These are phyloP conservation scores for Calyptomena viridis DNA, from an alignment of 2,113 vertebrate genomes.

Conservation along the genomic window DNA sequence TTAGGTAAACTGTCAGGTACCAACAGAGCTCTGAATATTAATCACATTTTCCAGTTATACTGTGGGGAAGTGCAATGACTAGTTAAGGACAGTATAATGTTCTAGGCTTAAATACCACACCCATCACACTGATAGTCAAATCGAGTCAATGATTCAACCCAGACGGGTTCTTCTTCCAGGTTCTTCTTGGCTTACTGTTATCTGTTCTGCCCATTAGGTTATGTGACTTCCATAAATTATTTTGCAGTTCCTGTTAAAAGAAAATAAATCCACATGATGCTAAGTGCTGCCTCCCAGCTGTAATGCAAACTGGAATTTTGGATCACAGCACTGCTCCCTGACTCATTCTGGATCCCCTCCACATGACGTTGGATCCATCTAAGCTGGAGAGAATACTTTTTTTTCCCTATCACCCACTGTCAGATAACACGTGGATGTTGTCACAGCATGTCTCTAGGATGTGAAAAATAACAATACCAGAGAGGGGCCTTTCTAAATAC, in stretches of 20 bases:
- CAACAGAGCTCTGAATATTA: not conserved
- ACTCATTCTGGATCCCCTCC: constrained; percentile 55
- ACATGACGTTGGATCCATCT: constrained; percentile 10
- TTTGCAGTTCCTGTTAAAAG: constrained; percentile 16
- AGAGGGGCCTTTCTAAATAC: not conserved
- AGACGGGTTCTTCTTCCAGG: constrained; percentile 25
- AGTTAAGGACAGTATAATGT: not conserved
- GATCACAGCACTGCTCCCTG: constrained; percentile 16
- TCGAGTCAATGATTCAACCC: not conserved
- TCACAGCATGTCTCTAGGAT: not conserved
- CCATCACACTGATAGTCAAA: not conserved
- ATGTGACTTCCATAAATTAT: constrained; percentile 38
- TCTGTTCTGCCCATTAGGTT: constrained; percentile 24
- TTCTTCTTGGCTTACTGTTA: constrained; percentile 38
- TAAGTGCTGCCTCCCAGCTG: constrained; percentile 38
- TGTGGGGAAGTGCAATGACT: not conserved
- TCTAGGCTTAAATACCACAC: constrained; percentile 23
- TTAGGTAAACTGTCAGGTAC: not conserved
- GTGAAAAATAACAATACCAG: constrained; percentile 8
- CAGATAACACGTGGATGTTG: not conserved
- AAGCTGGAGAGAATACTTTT: not conserved
- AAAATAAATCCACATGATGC: constrained; percentile 52
- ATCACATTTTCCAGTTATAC: not conserved
- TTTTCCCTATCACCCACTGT: not conserved
- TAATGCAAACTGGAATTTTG: constrained; percentile 58